Evolutionary conservation across 2,888 invertebrate species (phyloP).

Genomic region (Mylabris sibirica): DNA sequence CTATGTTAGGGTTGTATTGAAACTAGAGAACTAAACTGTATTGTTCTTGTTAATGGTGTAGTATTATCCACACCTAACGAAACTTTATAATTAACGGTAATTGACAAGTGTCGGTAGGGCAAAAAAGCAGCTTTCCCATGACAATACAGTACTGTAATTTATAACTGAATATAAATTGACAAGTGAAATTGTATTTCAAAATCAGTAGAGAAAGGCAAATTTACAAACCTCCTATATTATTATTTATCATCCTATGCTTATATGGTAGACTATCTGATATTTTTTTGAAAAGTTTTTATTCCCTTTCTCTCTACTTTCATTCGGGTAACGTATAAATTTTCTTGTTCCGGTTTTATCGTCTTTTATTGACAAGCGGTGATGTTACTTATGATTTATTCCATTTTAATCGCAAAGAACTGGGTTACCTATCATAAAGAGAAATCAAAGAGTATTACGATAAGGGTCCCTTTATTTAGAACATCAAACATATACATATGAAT

Average conservation of each 20-base stretch:
- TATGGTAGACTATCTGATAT: neutral
- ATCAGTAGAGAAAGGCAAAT: neutral
- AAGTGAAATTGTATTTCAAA: neutral
- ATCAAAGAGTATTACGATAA: neutral
- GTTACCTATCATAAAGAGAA: neutral
- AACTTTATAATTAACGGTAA: neutral
- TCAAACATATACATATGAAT: too few species aligned
- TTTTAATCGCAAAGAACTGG: neutral
- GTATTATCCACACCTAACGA: neutral
- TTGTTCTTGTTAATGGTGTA: neutral
- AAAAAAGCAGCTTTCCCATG: neutral
- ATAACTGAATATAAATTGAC: neutral
- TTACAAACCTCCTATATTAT: neutral
- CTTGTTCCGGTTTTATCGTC: neutral
- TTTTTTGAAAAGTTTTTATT: neutral
- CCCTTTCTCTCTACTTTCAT: neutral
- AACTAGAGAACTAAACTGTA: neutral
- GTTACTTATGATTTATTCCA: constrained; percentile 1
- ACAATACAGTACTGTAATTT: neutral
- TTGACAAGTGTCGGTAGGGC: neutral
- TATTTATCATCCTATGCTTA: neutral
- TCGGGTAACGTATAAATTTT: neutral
- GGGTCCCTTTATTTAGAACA: neutral
- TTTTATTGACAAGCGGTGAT: neutral
- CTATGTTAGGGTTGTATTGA: neutral